Evolutionary conservation across 2,888 invertebrate genomes (phyloP).

Genomic region (Camponotus fellah): DNA sequence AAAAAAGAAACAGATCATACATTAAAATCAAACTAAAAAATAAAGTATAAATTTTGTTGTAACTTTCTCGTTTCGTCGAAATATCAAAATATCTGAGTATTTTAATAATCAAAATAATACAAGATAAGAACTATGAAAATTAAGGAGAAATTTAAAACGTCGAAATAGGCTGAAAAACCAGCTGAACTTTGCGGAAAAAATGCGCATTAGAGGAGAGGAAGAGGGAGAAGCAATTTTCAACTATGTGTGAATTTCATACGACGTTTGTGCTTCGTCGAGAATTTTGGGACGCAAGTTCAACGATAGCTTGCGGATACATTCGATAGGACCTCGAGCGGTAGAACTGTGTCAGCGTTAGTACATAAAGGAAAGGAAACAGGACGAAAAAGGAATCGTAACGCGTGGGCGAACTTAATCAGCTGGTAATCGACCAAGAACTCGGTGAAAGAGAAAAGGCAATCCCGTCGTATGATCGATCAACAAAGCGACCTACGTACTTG

Average conservation of each 20-base stretch:
- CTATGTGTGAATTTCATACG: neutral
- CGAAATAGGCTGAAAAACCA: neutral
- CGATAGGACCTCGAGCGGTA: conserved; percentile 54
- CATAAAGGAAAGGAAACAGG: conserved; percentile 23
- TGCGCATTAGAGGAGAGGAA: neutral
- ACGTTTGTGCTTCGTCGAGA: neutral
- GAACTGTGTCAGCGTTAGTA: conserved; percentile 46
- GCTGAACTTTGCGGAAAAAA: neutral
- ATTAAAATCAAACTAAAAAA: neutral
- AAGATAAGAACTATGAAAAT: neutral
- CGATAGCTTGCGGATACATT: conserved; percentile 18
- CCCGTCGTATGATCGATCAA: conserved; percentile 29
- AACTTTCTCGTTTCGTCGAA: neutral
- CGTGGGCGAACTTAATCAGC: conserved; percentile 64
- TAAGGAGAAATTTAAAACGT: neutral
- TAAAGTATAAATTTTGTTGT: neutral
- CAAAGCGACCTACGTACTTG: conserved; percentile 43
- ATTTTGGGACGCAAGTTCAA: conserved; percentile 42
- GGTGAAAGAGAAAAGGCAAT: conserved; percentile 54
- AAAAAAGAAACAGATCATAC: neutral
- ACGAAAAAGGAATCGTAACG: conserved; percentile 42
- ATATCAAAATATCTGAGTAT: neutral
- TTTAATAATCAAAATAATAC: neutral
- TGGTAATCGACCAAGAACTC: conserved; percentile 54
- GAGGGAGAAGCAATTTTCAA: neutral